Conservation (phyloP, 2,888 invertebrate species). For the Torymus auratus region DNA sequence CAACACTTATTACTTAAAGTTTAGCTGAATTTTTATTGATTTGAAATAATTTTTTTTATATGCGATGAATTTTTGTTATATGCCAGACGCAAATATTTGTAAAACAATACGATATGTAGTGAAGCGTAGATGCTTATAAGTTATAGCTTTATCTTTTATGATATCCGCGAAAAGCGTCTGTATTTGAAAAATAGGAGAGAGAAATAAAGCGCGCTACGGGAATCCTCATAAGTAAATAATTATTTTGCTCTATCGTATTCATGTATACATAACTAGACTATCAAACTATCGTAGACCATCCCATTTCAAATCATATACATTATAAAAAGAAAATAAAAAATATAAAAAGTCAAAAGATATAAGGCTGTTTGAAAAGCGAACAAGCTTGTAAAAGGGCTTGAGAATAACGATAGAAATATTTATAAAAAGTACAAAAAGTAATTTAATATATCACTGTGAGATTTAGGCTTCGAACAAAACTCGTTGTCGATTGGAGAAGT, state of each 20-base stretch:
- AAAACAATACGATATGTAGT: no score
- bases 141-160: not conserved
- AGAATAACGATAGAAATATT: not conserved
- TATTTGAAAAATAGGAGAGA: constrained; percentile 37
- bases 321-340: constrained; percentile 6
- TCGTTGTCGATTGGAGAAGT: constrained; percentile 70
- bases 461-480: constrained; percentile 44
- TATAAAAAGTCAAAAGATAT: not conserved
- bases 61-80: no score
- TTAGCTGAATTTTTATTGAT: no score
- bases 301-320: constrained; percentile 22
- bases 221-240: constrained; percentile 35
- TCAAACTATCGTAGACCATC: constrained; percentile 34
- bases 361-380: not conserved
- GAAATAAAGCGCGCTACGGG: constrained; percentile 38
- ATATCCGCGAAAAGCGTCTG: constrained; percentile 9
- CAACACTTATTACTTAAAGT: no score
- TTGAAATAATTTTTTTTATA: no score
- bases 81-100: no score
- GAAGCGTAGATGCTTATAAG: no score
- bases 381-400: not conserved
- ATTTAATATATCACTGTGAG: not conserved
- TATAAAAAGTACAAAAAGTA: not conserved
- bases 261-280: constrained; percentile 47
- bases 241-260: constrained; percentile 36